Percentiles rank a stretch among this genome's conserved stretches.
These are phyloP conservation scores for Machimus rusticus DNA, from an alignment of 2,888 invertebrate species.

Conservation along the genomic window DNA sequence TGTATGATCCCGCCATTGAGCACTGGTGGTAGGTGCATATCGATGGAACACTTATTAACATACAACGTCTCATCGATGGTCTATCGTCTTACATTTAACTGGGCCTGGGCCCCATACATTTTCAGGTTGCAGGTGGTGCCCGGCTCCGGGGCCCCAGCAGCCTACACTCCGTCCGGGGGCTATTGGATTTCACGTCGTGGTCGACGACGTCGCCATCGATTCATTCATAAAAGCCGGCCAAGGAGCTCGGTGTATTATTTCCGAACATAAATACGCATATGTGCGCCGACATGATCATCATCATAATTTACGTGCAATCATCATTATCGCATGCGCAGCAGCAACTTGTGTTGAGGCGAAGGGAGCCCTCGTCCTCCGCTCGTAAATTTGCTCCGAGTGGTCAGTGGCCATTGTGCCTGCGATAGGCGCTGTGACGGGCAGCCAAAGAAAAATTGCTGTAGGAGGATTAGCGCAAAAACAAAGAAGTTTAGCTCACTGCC, in stretches of 20 bases:
- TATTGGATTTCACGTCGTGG: slow-evolving; percentile 47
- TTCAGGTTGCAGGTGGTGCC: slow-evolving; percentile 46
- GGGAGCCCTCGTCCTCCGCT: slow-evolving; percentile 16
- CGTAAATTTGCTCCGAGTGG: slow-evolving; percentile 27
- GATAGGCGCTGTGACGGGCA: slow-evolving; percentile 19
- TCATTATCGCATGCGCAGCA: slow-evolving; percentile 51
- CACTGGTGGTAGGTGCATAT: slow-evolving; percentile 12
- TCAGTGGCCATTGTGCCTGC: slow-evolving; percentile 5
- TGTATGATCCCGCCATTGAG: slow-evolving; percentile 31
- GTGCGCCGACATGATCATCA: slow-evolving; percentile 48
- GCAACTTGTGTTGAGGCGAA: slow-evolving; percentile 43
- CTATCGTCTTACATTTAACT: slow-evolving; percentile 48
- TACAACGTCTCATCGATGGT: slow-evolving; percentile 49
- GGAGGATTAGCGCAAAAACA: slow-evolving; percentile 32
- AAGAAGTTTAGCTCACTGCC: slow-evolving; percentile 29
- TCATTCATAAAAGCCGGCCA: slow-evolving; percentile 51
- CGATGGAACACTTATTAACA: slow-evolving; percentile 49
- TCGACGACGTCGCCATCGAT: slow-evolving; percentile 44
- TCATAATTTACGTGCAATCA: slow-evolving; percentile 52
- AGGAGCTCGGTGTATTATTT: slow-evolving; percentile 32
- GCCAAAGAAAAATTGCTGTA: slow-evolving; percentile 35
- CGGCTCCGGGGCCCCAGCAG: slow-evolving; percentile 30
- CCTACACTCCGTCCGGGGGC: slow-evolving; percentile 45
- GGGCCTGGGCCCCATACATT: slow-evolving; percentile 33
- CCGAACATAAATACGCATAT: slow-evolving; percentile 36